Evolutionary conservation across 2,888 invertebrate genomes (phyloP), one percentile per base, ranked within the genome.

Genomic region (Dorcus hopei): DNA sequence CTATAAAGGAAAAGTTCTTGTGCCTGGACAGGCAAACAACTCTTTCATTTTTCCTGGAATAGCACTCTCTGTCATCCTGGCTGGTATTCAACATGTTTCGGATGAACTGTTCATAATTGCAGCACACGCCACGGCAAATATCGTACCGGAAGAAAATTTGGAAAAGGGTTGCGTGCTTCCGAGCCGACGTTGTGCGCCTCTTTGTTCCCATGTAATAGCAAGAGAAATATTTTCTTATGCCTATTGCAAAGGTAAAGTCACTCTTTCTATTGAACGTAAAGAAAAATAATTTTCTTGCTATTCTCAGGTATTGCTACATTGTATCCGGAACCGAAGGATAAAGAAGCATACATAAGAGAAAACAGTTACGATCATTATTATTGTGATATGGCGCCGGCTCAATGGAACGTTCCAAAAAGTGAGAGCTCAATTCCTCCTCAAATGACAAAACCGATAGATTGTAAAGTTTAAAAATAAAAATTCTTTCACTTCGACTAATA

Each of bases 1-100:
- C 53, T 82, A 88, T 59, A 87, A 91, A 65, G 95, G 93, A 0
- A 88, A 90, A 75, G 87, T 87, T 9, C 89, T 85, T 76, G 80
- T 87, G 71, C 96, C 99, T 0, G 98, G 99, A 0, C 99, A 99
- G 80, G 98, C 98, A 61, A 97, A 97, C 81, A 97, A 97, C 81
- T 89, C 96, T 0, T 97, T 97, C 81, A 95, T 97, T 78, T 97
- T 95, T 85, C 98, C 98, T 16, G 99, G 98, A 4, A 84, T 96
- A 66, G 96, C 96, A 26, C 85, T 99, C 47, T 97, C 93, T 62
- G 88, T 91, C 56, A 88, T 97, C 66, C 88, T 90, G 71, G 91
- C 93, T 66, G 94, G 95, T 54, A 88, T 96, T 78, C 82, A 90
- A 68, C 92, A 90, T 72, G 94, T 99, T 74, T 87, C 90, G 9